Percentiles rank a stretch among this genome's conserved stretches.
Conservation (phyloP, 2,113 vertebrate species). For the Fukomys damarensis region DNA sequence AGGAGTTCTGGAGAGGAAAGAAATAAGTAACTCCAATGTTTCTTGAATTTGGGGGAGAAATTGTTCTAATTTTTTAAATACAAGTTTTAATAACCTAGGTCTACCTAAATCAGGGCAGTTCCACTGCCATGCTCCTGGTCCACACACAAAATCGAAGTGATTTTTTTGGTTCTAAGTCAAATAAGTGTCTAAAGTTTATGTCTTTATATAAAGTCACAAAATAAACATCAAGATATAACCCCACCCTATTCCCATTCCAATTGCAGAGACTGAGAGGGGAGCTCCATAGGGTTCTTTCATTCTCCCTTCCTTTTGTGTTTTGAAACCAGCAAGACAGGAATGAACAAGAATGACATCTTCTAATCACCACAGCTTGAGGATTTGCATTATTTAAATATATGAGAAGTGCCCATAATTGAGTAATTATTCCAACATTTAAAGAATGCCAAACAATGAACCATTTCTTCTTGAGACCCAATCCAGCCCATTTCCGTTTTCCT, state of each 20-base stretch:
- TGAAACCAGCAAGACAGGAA: slow-evolving; percentile 30
- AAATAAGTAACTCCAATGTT: background rate
- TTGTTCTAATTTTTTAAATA: background rate
- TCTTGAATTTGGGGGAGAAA: slow-evolving; percentile 54
- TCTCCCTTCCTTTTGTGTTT: background rate
- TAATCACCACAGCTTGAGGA: background rate
- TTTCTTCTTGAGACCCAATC: slow-evolving; percentile 62
- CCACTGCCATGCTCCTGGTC: background rate
- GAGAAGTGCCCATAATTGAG: slow-evolving; percentile 27
- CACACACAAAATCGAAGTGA: background rate
- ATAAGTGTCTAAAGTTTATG: background rate
- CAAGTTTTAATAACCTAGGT: background rate
- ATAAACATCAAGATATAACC: background rate
- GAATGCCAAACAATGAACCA: slow-evolving; percentile 66
- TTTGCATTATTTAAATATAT: slow-evolving; percentile 68
- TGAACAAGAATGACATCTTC: background rate
- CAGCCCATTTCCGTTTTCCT: slow-evolving; percentile 66
- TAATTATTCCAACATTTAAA: slow-evolving; percentile 58
- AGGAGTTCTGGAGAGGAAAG: background rate
- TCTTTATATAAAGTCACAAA: background rate
- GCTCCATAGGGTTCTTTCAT: background rate
- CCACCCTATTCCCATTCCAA: background rate
- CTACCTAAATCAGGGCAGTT: background rate
- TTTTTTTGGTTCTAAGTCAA: background rate
- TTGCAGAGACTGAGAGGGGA: background rate